These are phyloP conservation scores for Steinernema khuongi DNA, from an alignment of 1,140 invertebrate species.

Conservation along the genomic window DNA sequence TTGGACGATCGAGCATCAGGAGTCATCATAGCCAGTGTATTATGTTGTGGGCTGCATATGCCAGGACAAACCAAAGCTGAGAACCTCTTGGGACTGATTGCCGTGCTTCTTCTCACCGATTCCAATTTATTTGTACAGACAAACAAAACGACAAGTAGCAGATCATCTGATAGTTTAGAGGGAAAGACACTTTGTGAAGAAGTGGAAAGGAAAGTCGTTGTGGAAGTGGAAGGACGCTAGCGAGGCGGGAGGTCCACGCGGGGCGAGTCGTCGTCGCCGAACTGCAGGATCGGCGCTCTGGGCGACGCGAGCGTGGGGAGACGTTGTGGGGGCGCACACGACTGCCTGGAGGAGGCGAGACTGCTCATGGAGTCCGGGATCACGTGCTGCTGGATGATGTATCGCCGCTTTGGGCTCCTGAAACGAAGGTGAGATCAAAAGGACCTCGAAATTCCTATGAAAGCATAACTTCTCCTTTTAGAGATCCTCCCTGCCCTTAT, in stretches of 20 bases:
- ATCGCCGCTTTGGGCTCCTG: constrained; percentile 4
- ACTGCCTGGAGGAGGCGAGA: not conserved
- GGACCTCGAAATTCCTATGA: too few species aligned
- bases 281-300: constrained; percentile 31
- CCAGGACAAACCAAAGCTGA: too few species aligned
- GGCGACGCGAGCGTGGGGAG: constrained; percentile 23
- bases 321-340: not conserved
- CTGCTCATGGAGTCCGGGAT: not conserved
- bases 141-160: not conserved
- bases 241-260: not conserved
- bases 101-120: not conserved
- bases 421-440: too few species aligned
- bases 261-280: constrained; percentile 38
- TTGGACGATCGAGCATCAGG: too few species aligned
- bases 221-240: not conserved
- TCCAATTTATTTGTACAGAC: constrained; percentile 5
- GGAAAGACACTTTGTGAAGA: constrained; percentile 7
- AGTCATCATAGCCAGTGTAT: too few species aligned
- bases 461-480: too few species aligned
- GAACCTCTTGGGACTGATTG: not conserved
- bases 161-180: not conserved
- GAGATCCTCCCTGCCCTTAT: too few species aligned
- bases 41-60: too few species aligned
- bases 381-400: constrained; percentile 14
- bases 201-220: not conserved